Percentiles rank a stretch among this genome's conserved stretches.
Evolutionary conservation across 2,888 invertebrate species (phyloP).

Genomic region (Heliconius cydno): DNA sequence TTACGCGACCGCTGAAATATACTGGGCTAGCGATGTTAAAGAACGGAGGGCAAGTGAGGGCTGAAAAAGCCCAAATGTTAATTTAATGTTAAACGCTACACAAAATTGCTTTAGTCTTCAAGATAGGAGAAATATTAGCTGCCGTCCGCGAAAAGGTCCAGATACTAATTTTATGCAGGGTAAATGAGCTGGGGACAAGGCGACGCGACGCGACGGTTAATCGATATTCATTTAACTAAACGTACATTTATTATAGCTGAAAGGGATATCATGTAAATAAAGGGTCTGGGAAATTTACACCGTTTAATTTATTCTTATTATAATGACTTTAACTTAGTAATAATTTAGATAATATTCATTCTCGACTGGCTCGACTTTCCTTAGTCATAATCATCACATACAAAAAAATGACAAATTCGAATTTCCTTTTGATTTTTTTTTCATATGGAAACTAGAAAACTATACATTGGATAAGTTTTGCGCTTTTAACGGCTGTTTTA

Average conservation of each 20-base stretch:
- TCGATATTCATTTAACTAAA: constrained; percentile 78
- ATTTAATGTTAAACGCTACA: constrained; percentile 80
- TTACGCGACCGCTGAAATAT: constrained; percentile 83
- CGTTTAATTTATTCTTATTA: constrained; percentile 37
- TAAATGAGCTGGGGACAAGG: constrained; percentile 70
- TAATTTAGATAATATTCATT: neutral
- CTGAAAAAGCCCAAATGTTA: constrained; percentile 82
- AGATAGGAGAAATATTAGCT: constrained; percentile 75
- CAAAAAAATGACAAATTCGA: too few species aligned
- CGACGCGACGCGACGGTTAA: constrained; percentile 57
- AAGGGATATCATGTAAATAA: constrained; percentile 71
- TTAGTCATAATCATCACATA: too few species aligned
- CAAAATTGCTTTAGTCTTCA: constrained; percentile 76
- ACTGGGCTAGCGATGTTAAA: constrained; percentile 73
- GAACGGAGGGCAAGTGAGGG: constrained; percentile 67
- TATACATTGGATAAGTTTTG: constrained; percentile 75
- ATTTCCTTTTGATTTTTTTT: constrained; percentile 13
- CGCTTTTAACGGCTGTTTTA: constrained; percentile 77
- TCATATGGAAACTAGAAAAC: constrained; percentile 65
- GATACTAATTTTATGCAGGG: constrained; percentile 80
- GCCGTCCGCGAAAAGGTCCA: constrained; percentile 70
- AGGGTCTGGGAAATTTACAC: constrained; percentile 53
- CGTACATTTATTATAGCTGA: constrained; percentile 71
- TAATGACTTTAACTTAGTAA: constrained; percentile 24
- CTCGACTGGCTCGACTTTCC: too few species aligned